A percentile compares a stretch with the other conserved stretches of the same genome.
phyloP scores from a whole-genome alignment of 1,140 invertebrate species.

The Venustaconcha ellipsiformis region DNA sequence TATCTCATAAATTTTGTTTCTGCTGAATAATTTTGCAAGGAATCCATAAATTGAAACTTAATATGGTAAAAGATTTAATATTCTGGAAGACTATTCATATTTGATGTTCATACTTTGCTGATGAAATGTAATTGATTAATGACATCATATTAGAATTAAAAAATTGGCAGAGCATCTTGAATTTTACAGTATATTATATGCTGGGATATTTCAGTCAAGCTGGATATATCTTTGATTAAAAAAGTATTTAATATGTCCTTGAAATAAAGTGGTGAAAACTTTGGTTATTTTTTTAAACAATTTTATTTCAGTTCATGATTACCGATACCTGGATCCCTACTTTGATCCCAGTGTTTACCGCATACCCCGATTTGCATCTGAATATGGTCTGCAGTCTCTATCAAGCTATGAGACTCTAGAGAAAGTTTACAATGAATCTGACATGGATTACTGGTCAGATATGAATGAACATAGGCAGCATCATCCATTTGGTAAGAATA shows the following conservation, averaged over 20 bases:
- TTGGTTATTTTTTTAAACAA: not conserved
- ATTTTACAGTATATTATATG: not conserved
- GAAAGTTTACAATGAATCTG: conserved; percentile 29
- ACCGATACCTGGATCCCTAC: conserved; percentile 78
- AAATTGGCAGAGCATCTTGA: not conserved
- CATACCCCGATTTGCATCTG: conserved; percentile 87
- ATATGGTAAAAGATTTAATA: too few species aligned
- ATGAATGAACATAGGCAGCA: conserved; percentile 50
- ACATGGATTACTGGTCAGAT: conserved; percentile 36
- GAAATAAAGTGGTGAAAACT: not conserved
- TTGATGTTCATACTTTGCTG: too few species aligned
- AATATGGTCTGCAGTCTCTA: conserved; percentile 92
- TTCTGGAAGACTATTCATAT: too few species aligned
- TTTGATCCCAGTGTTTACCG: conserved; percentile 89
- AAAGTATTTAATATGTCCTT: too few species aligned
- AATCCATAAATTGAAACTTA: too few species aligned
- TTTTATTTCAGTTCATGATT: conserved; percentile 25
- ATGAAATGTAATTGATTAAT: too few species aligned
- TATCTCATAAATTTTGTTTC: too few species aligned
- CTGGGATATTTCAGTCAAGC: not conserved
- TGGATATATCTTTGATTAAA: not conserved
- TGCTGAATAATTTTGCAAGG: too few species aligned
- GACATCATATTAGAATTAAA: too few species aligned
- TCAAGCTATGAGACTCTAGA: conserved; percentile 50
- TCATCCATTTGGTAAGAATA: conserved; percentile 38